Evolutionary conservation across 1,140 invertebrate genomes (phyloP).

Genomic region (Ptiloglossa arizonensis): DNA sequence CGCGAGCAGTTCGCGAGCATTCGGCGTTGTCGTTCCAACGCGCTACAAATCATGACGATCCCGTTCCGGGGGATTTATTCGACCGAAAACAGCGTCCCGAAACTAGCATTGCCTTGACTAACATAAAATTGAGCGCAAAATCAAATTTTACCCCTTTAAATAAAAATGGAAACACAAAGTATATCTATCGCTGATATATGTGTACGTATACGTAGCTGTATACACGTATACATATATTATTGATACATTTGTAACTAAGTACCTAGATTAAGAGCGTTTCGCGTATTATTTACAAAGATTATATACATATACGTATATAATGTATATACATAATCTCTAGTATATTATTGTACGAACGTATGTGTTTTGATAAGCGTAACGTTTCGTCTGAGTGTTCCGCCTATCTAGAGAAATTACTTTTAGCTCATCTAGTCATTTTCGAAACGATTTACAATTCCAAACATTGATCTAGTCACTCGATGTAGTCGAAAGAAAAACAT

Average conservation of each 20-base stretch:
- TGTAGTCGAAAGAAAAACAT: slow-evolving; percentile 54
- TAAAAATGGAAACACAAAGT: slow-evolving; percentile 67
- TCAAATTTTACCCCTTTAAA: slow-evolving; percentile 77
- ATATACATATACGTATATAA: slow-evolving; percentile 38
- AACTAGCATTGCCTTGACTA: slow-evolving; percentile 77
- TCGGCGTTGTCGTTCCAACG: background rate
- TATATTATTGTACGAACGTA: slow-evolving; percentile 63
- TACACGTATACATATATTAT: slow-evolving; percentile 66
- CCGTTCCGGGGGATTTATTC: slow-evolving; percentile 6
- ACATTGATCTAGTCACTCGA: slow-evolving; percentile 72
- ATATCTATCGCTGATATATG: slow-evolving; percentile 61
- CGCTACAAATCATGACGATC: slow-evolving; percentile 31
- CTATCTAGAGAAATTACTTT: slow-evolving; percentile 54
- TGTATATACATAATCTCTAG: slow-evolving; percentile 65
- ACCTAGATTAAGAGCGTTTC: slow-evolving; percentile 64
- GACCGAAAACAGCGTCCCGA: slow-evolving; percentile 27
- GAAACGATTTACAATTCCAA: slow-evolving; percentile 69
- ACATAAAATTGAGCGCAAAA: slow-evolving; percentile 80
- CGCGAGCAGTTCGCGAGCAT: no score
- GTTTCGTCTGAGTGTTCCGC: slow-evolving; percentile 37
- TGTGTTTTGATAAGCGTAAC: slow-evolving; percentile 55
- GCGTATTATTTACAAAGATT: slow-evolving; percentile 52
- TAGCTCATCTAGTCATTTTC: slow-evolving; percentile 72
- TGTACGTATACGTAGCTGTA: slow-evolving; percentile 53
- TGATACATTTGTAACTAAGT: slow-evolving; percentile 64